Percentiles rank a stretch among this genome's conserved stretches.
These are phyloP conservation scores for Seriola rivoliana DNA, from an alignment of 2,113 vertebrate species.

Conservation along the genomic window DNA sequence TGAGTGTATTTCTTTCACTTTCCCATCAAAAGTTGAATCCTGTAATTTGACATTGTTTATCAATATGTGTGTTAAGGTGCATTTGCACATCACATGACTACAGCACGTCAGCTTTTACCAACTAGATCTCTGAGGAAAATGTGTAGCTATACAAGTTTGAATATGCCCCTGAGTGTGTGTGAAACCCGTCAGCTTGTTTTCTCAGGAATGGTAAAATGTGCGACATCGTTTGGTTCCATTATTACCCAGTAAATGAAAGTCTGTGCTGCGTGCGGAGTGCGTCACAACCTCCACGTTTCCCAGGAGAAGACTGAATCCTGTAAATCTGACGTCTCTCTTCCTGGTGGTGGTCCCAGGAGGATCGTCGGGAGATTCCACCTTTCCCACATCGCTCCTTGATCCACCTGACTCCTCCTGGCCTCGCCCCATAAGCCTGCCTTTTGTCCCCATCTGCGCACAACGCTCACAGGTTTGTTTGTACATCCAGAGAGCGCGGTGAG, in stretches of 20 bases:
- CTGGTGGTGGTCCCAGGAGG: slow-evolving; percentile 76
- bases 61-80: not conserved
- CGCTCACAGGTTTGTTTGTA: slow-evolving; percentile 68
- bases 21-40: slow-evolving; percentile 39
- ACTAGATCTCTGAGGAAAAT: not conserved
- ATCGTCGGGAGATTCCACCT: slow-evolving; percentile 78
- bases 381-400: slow-evolving; percentile 83
- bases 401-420: slow-evolving; percentile 73
- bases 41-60: slow-evolving; percentile 12
- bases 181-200: slow-evolving; percentile 51
- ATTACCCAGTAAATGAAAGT: slow-evolving; percentile 28
- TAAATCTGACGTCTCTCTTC: slow-evolving; percentile 71
- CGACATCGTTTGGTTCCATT: not conserved
- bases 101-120: slow-evolving; percentile 14
- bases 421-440: slow-evolving; percentile 76
- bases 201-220: slow-evolving; percentile 47
- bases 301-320: slow-evolving; percentile 78
- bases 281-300: slow-evolving; percentile 71
- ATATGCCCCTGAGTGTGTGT: slow-evolving; percentile 25
- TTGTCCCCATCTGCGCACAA: slow-evolving; percentile 61
- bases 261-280: slow-evolving; percentile 7
- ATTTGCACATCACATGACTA: slow-evolving; percentile 11
- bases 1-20: slow-evolving; percentile 13
- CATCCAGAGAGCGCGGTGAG: slow-evolving; percentile 63
- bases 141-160: slow-evolving; percentile 12